A percentile compares a stretch with the other conserved stretches of the same genome.
Conservation (phyloP, 2,888 invertebrate genomes). For the Conistra vaccinii region DNA sequence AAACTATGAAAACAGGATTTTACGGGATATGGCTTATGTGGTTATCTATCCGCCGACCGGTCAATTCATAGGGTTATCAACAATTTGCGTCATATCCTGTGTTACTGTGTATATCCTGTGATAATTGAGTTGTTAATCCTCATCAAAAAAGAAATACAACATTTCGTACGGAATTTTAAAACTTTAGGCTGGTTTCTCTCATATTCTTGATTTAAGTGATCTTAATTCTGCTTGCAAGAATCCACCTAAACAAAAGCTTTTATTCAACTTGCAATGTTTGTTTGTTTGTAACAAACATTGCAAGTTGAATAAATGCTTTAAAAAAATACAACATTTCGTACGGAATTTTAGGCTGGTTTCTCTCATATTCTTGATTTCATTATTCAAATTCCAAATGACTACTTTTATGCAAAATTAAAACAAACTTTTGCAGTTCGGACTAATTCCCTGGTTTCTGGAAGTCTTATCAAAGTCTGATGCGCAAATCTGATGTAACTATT, state of each 20-base stretch:
- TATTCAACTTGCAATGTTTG: no score
- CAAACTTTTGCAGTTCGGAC: no score
- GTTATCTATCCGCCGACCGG: not conserved
- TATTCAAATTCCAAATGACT: no score
- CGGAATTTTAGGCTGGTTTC: not conserved
- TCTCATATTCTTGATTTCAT: no score
- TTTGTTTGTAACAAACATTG: no score
- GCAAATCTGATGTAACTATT: not conserved
- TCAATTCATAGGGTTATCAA: conserved; percentile 13
- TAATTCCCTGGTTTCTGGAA: no score
- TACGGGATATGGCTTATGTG: conserved; percentile 6
- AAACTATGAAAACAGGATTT: conserved; percentile 24
- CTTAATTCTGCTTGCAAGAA: no score
- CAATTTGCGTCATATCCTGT: conserved; percentile 31
- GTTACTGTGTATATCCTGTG: conserved; percentile 35
- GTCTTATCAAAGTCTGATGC: no score
- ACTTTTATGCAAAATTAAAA: no score
- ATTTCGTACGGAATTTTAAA: not conserved
- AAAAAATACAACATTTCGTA: not conserved
- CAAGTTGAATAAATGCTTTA: no score
- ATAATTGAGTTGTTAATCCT: not conserved
- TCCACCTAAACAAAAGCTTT: no score
- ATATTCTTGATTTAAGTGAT: no score
- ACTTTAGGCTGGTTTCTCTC: not conserved
- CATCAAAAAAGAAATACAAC: not conserved